Conservation (phyloP, 2,113 vertebrate species). For the Myrmecophaga tridactyla region DNA sequence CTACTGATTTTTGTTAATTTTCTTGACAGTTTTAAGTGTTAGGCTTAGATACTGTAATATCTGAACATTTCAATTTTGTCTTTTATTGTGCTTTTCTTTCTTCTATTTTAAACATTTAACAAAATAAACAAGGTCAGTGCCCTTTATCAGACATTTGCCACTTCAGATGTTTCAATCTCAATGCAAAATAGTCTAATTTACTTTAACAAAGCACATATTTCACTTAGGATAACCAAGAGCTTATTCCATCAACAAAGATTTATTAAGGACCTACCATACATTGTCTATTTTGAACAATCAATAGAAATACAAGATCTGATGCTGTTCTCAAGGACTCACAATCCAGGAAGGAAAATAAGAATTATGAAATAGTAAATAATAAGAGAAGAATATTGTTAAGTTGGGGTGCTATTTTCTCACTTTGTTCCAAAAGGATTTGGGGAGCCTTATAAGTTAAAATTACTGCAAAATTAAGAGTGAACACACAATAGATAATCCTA, state of each 20-base stretch:
- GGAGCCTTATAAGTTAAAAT: neutral
- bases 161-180: neutral
- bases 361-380: neutral
- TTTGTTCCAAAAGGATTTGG: slow-evolving; percentile 37
- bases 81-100: neutral
- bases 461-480: slow-evolving; percentile 35
- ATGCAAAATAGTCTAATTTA: neutral
- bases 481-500: neutral
- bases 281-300: neutral
- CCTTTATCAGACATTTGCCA: neutral
- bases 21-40: neutral
- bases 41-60: neutral
- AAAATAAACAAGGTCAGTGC: neutral
- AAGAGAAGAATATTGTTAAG: neutral
- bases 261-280: neutral
- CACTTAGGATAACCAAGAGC: neutral
- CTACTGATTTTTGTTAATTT: slow-evolving; percentile 9
- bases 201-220: neutral
- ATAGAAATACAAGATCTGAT: neutral
- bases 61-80: slow-evolving; percentile 3
- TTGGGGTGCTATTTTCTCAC: neutral
- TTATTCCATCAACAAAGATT: neutral
- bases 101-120: neutral
- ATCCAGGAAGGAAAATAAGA: neutral
- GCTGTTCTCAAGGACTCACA: neutral